Percentiles rank a stretch among this genome's conserved stretches.
These are phyloP conservation scores for Folsomia manolachei DNA, from an alignment of 2,888 invertebrate genomes.

Conservation along the genomic window DNA sequence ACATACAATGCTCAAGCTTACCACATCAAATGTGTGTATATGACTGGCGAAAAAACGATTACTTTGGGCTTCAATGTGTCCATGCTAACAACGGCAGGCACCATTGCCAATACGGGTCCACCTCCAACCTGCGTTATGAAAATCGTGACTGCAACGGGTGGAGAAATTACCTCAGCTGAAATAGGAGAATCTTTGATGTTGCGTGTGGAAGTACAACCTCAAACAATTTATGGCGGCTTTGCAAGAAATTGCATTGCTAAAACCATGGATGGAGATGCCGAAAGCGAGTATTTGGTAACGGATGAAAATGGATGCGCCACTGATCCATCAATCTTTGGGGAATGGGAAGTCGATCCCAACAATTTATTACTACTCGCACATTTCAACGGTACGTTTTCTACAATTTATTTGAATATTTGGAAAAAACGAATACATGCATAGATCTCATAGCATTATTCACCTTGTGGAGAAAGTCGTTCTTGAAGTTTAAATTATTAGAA, in stretches of 20 bases:
- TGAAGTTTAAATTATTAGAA: no score
- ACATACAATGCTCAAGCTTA: constrained; percentile 94
- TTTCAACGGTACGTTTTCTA: constrained; percentile 72
- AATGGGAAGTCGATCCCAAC: constrained; percentile 86
- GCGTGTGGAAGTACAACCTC: constrained; percentile 77
- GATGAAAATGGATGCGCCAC: constrained; percentile 92
- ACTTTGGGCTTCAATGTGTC: constrained; percentile 91
- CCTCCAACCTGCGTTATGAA: constrained; percentile 90
- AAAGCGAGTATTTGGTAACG: constrained; percentile 87
- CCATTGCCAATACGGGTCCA: constrained; percentile 91
- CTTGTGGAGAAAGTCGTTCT: no score
- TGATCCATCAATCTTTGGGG: constrained; percentile 86
- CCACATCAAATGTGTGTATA: constrained; percentile 92
- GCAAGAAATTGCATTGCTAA: constrained; percentile 90
- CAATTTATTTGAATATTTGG: no score
- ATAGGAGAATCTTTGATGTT: constrained; percentile 85
- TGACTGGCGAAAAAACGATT: constrained; percentile 90
- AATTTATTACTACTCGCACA: constrained; percentile 80
- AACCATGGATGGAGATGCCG: constrained; percentile 77
- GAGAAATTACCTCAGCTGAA: constrained; percentile 85
- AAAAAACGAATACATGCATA: no score
- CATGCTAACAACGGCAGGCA: constrained; percentile 91
- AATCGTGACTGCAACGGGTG: constrained; percentile 80
- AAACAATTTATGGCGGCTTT: constrained; percentile 88
- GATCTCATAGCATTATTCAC: no score